Percentiles rank a stretch among this genome's conserved stretches.
Conservation (phyloP, 2,888 invertebrate species). For the Meghimatium bilineatum region DNA sequence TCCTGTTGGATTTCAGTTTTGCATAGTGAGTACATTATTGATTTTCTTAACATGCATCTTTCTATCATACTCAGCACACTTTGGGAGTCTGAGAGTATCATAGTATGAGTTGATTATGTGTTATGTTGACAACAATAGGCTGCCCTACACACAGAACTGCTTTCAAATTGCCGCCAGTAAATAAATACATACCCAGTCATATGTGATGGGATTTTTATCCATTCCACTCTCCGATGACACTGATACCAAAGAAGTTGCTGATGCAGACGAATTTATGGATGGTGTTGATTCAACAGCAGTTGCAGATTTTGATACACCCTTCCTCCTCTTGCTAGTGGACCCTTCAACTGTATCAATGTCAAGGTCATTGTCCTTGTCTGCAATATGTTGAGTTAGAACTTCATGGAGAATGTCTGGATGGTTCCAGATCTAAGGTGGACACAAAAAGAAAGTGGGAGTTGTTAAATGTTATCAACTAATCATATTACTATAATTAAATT, state of each 20-base stretch:
- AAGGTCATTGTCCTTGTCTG: slow-evolving; percentile 72
- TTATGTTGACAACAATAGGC: no score
- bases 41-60: no score
- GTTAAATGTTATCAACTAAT: no score
- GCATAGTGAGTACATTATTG: no score
- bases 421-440: slow-evolving; percentile 78
- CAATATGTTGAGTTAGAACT: slow-evolving; percentile 69
- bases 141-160: neutral
- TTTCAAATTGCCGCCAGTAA: neutral
- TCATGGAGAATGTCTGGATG: slow-evolving; percentile 79
- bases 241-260: slow-evolving; percentile 50
- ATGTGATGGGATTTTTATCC: slow-evolving; percentile 59
- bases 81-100: no score
- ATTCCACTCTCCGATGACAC: slow-evolving; percentile 46
- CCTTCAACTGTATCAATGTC: slow-evolving; percentile 72
- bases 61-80: no score
- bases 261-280: slow-evolving; percentile 48
- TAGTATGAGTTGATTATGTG: no score
- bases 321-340: slow-evolving; percentile 59
- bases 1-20: no score
- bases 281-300: slow-evolving; percentile 43
- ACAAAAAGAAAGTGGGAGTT: neutral
- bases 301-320: slow-evolving; percentile 43
- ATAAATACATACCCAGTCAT: slow-evolving; percentile 65
- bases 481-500: no score